Evolutionary conservation across 2,888 invertebrate species (phyloP).

Genomic region (Stratiomys singularior): DNA sequence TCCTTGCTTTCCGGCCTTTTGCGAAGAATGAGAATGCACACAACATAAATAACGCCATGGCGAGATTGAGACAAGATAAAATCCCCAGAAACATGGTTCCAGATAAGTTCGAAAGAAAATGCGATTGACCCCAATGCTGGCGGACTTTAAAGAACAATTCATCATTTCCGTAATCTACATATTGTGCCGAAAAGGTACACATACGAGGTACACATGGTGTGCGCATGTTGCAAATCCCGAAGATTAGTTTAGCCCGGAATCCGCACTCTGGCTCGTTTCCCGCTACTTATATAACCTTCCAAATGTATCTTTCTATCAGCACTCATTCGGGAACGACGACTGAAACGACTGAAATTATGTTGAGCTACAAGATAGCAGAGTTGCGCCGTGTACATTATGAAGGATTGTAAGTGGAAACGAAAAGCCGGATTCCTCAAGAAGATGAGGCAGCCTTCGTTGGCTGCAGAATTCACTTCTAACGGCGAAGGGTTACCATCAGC

Average conservation of each 20-base stretch:
- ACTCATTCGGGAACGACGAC: neutral
- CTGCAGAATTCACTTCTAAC: neutral
- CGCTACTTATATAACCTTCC: neutral
- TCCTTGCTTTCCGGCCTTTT: neutral
- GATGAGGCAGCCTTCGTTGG: neutral
- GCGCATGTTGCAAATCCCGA: constrained; percentile 11
- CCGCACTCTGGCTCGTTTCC: neutral
- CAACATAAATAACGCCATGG: constrained; percentile 20
- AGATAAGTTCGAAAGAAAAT: constrained; percentile 3
- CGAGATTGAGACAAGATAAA: constrained; percentile 18
- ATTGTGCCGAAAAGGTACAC: neutral
- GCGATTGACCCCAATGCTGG: constrained; percentile 31
- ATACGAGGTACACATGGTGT: too few species aligned
- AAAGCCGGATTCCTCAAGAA: constrained; percentile 11
- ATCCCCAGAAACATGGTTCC: neutral
- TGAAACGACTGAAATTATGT: neutral
- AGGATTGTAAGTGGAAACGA: neutral
- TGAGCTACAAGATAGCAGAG: neutral
- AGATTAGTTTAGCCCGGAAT: constrained; percentile 4
- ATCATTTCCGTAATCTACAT: constrained; percentile 18
- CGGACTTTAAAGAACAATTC: constrained; percentile 24
- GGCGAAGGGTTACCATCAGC: neutral
- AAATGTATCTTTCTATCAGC: constrained; percentile 8
- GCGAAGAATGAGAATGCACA: neutral
- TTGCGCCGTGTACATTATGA: neutral